Conservation (phyloP, 1,140 invertebrate species). For the Steinernema feltiae region DNA sequence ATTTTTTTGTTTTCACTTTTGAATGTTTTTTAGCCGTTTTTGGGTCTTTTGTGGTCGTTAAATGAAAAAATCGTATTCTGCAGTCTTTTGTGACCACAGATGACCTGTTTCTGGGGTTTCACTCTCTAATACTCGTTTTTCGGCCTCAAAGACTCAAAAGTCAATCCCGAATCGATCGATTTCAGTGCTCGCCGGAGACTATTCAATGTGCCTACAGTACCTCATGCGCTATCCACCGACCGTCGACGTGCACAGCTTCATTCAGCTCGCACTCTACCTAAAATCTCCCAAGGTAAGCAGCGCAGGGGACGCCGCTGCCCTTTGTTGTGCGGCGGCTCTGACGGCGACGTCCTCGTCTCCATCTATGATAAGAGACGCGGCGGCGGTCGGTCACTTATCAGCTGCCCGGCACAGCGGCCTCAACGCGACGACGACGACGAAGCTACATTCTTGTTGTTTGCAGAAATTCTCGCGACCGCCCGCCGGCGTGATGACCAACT, state of each 20-base stretch:
- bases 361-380: too few species aligned
- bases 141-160: too few species aligned
- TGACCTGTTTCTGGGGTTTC: too few species aligned
- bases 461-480: slow-evolving; percentile 25
- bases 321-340: too few species aligned
- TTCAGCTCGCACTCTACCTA: slow-evolving; percentile 66
- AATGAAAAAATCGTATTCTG: too few species aligned
- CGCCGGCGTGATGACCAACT: slow-evolving; percentile 20
- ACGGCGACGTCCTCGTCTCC: too few species aligned
- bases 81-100: too few species aligned
- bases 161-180: too few species aligned
- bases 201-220: slow-evolving; percentile 65
- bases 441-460: neutral
- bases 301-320: too few species aligned
- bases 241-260: slow-evolving; percentile 66
- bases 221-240: slow-evolving; percentile 68
- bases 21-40: slow-evolving; percentile 22
- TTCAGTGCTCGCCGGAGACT: slow-evolving; percentile 66
- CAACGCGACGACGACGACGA: neutral
- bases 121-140: too few species aligned
- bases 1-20: slow-evolving; percentile 7
- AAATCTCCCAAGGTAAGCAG: slow-evolving; percentile 61
- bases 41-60: too few species aligned
- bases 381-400: slow-evolving; percentile 9
- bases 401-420: too few species aligned